These are phyloP conservation scores for Trichacis sp. DNA, from an alignment of 2,888 invertebrate species.

Conservation along the genomic window DNA sequence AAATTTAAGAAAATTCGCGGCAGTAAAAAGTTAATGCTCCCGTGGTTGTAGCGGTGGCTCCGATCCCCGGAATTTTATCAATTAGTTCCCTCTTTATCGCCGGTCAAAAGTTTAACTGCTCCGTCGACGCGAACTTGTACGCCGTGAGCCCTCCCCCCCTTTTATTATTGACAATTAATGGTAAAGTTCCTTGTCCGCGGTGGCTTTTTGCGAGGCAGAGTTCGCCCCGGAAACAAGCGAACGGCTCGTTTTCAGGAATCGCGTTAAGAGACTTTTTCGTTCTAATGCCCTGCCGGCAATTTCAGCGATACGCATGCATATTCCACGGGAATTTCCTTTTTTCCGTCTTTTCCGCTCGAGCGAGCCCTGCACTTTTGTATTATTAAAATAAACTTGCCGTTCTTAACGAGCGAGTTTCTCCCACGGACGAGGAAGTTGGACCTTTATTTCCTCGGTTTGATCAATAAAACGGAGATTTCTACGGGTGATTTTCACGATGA, in stretches of 20 bases:
- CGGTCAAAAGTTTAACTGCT: slow-evolving; percentile 12
- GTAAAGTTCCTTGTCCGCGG: slow-evolving; percentile 20
- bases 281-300: slow-evolving; percentile 24
- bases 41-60: neutral
- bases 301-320: slow-evolving; percentile 28
- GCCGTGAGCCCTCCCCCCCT: slow-evolving; percentile 3
- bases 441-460: neutral
- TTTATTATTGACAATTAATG: slow-evolving; percentile 29
- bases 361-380: neutral
- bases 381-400: neutral
- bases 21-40: neutral
- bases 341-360: neutral
- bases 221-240: slow-evolving; percentile 24
- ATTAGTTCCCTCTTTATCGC: slow-evolving; percentile 12
- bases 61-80: slow-evolving; percentile 10
- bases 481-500: too few species aligned
- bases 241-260: slow-evolving; percentile 31
- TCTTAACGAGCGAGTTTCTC: neutral
- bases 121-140: neutral
- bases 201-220: slow-evolving; percentile 17
- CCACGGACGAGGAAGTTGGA: neutral
- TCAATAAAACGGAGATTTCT: neutral
- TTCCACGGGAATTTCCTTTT: slow-evolving; percentile 8
- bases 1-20: neutral
- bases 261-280: slow-evolving; percentile 26